A percentile compares a stretch with the other conserved stretches of the same genome.
Conservation (phyloP, 2,113 vertebrate genomes). For the Hydropotes inermis region DNA sequence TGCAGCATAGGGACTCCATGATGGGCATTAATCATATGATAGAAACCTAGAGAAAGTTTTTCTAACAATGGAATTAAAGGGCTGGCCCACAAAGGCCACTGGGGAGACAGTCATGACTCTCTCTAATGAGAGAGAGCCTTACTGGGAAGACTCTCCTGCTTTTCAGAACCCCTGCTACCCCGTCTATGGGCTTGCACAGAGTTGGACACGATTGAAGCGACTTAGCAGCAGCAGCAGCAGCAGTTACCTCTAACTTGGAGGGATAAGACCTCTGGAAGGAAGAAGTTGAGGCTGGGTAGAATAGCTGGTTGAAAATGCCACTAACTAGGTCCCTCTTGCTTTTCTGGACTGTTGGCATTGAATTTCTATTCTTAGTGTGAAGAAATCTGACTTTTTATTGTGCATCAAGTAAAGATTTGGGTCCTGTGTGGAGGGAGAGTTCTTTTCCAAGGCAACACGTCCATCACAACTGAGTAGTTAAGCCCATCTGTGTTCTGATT, state of each 20-base stretch:
- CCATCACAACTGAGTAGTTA: neutral
- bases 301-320: neutral
- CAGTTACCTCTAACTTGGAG: neutral
- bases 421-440: neutral
- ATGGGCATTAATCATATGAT: neutral
- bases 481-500: neutral
- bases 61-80: neutral
- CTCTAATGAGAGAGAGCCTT: neutral
- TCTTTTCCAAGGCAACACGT: neutral
- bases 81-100: neutral
- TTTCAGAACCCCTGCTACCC: neutral
- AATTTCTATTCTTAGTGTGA: neutral
- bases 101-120: neutral
- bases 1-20: neutral
- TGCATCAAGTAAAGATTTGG: neutral
- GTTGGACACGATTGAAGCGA: too few relatives aligned
- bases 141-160: neutral
- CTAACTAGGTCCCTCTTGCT: neutral
- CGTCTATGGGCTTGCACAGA: too few relatives aligned
- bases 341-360: neutral
- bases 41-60: neutral
- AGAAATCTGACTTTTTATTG: neutral
- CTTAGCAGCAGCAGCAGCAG: too few relatives aligned
- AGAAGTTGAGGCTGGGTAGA: neutral
- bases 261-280: neutral